Conservation (phyloP, 2,888 invertebrate genomes). For the Phalera bucephala region DNA sequence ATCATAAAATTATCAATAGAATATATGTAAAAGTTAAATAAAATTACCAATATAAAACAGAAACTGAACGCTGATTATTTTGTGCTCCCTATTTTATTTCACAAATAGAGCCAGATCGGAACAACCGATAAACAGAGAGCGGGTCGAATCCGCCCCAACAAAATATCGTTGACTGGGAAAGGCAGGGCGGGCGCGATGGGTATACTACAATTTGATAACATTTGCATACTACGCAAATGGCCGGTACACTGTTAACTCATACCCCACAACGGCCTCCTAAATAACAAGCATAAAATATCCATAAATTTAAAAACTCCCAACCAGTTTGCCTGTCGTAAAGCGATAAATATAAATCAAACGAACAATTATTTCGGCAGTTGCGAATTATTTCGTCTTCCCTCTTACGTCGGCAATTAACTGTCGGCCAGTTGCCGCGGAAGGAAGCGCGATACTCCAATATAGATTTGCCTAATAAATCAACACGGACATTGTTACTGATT, state of each 20-base stretch:
- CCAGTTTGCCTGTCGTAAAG: conserved; percentile 53
- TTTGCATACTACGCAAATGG: conserved; percentile 36
- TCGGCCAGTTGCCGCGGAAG: conserved; percentile 51
- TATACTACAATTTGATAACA: conserved; percentile 34
- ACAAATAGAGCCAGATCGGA: conserved; percentile 21
- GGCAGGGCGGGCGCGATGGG: conserved; percentile 20
- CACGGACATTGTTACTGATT: conserved; percentile 56
- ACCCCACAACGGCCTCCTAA: conserved; percentile 32
- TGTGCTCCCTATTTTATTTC: conserved; percentile 10
- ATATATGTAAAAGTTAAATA: background rate
- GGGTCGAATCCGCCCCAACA: conserved; percentile 11
- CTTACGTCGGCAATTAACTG: conserved; percentile 54
- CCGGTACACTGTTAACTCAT: conserved; percentile 30
- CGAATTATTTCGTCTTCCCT: conserved; percentile 59
- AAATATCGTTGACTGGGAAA: conserved; percentile 23
- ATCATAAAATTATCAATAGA: too few relatives aligned
- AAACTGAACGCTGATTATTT: conserved; percentile 1
- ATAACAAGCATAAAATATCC: conserved; percentile 49
- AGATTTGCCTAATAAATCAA: conserved; percentile 57
- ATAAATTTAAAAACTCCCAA: conserved; percentile 57
- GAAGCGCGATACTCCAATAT: conserved; percentile 59
- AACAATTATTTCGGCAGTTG: conserved; percentile 53
- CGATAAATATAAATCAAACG: conserved; percentile 59
- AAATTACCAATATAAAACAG: background rate
- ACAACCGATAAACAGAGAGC: conserved; percentile 22